These are phyloP conservation scores for Drosophila colorata DNA, from an alignment of 2,888 invertebrate species.

Conservation along the genomic window DNA sequence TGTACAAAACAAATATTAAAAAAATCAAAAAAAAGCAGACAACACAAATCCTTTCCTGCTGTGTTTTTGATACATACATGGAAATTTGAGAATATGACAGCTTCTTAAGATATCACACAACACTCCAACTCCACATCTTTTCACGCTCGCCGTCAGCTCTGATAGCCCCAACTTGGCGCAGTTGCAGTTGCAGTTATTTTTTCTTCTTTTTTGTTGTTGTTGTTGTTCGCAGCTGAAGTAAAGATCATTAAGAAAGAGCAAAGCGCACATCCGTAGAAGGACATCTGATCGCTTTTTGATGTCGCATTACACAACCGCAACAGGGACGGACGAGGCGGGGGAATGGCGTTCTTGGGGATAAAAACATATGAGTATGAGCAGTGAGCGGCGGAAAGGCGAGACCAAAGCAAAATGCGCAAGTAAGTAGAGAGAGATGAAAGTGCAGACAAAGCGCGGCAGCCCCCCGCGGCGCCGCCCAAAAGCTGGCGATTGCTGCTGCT, in stretches of 20 bases:
- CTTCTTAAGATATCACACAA: conserved; percentile 29
- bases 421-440: conserved; percentile 63
- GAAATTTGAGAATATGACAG: conserved; percentile 40
- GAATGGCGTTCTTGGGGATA: not conserved
- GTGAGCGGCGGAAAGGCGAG: conserved; percentile 19
- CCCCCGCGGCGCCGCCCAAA: conserved; percentile 51
- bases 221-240: conserved; percentile 45
- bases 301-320: conserved; percentile 76
- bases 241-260: conserved; percentile 73
- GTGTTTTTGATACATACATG: conserved; percentile 28
- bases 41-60: conserved; percentile 29
- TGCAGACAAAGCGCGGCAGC: conserved; percentile 61
- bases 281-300: conserved; percentile 82
- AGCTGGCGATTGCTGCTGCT: conserved; percentile 26
- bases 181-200: conserved; percentile 22
- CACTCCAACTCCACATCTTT: not conserved
- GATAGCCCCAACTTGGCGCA: conserved; percentile 14
- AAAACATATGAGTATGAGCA: conserved; percentile 26
- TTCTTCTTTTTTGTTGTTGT: conserved; percentile 4
- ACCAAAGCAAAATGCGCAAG: conserved; percentile 46
- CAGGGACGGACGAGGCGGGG: conserved; percentile 9
- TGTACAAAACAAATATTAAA: not conserved
- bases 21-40: not conserved
- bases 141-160: conserved; percentile 25
- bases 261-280: conserved; percentile 83